Conservation (phyloP, 2,888 invertebrate genomes). For the Lathronympha strigana region DNA sequence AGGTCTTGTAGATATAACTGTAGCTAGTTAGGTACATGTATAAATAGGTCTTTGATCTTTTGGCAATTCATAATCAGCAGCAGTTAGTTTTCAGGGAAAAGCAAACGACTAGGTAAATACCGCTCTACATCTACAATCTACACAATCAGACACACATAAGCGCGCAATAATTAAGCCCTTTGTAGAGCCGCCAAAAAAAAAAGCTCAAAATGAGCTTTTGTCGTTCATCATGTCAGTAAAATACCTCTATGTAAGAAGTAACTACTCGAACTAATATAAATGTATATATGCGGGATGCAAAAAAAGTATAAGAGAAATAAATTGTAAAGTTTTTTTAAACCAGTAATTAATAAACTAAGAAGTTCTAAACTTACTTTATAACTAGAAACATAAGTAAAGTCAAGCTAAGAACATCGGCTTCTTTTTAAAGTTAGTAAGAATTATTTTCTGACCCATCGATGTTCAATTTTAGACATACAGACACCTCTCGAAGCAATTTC, state of each 20-base stretch:
- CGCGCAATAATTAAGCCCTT: no score
- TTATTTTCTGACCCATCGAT: conserved; percentile 9
- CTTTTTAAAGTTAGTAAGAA: not conserved
- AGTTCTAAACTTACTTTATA: no score
- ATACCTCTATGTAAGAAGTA: no score
- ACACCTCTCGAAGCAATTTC: conserved; percentile 59
- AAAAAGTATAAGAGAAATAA: no score
- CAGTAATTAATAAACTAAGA: no score
- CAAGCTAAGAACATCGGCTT: not conserved
- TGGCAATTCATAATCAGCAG: conserved; percentile 13
- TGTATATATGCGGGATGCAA: no score
- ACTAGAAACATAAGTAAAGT: not conserved
- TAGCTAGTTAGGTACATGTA: not conserved
- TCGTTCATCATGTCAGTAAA: not conserved
- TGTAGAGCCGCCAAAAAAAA: no score
- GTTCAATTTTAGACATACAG: conserved; percentile 22
- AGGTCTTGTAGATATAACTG: not conserved
- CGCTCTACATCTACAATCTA: no score
- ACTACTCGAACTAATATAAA: no score
- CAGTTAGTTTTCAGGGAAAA: not conserved
- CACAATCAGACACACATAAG: no score
- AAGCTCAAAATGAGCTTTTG: not conserved
- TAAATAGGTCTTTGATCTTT: conserved; percentile 23
- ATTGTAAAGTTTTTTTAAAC: no score
- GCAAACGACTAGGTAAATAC: no score